These are phyloP conservation scores for Pangasius krempfi DNA, from an alignment of 2,797 vertebrate species.

Conservation along the genomic window DNA sequence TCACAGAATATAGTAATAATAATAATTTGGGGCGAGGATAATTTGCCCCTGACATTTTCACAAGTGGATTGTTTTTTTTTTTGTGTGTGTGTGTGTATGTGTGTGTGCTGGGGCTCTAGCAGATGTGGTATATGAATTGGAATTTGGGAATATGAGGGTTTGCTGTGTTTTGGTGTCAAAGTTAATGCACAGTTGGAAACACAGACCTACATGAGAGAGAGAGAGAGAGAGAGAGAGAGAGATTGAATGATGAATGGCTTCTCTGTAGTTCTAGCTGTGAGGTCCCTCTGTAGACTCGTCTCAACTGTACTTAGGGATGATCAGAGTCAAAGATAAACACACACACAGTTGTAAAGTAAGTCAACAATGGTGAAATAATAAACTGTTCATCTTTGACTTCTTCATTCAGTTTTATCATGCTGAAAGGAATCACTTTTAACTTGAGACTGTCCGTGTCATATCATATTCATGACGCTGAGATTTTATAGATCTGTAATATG, in stretches of 20 bases:
- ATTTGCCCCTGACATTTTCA: neutral
- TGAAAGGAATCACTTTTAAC: neutral
- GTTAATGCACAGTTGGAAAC: slow-evolving; percentile 7
- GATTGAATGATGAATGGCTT: slow-evolving; percentile 34
- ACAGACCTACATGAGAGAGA: slow-evolving; percentile 7
- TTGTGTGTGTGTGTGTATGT: neutral
- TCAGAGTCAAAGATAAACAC: slow-evolving; percentile 53
- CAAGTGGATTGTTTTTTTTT: neutral
- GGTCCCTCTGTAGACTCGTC: slow-evolving; percentile 46
- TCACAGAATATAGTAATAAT: neutral
- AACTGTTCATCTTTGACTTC: neutral
- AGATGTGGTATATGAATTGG: slow-evolving; percentile 22
- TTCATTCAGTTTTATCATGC: neutral
- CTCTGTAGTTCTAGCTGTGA: slow-evolving; percentile 54
- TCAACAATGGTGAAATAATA: neutral
- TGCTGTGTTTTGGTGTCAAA: slow-evolving; percentile 1
- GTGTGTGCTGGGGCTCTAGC: neutral
- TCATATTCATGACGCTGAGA: neutral
- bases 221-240: slow-evolving; percentile 16
- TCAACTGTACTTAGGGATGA: slow-evolving; percentile 45
- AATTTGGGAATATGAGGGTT: slow-evolving; percentile 20
- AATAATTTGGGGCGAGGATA: neutral
- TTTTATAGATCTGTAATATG: neutral
- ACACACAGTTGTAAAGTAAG: slow-evolving; percentile 21
- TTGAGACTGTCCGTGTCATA: neutral